A percentile compares a stretch with the other conserved stretches of the same genome.
These are phyloP conservation scores for Amblyjoppa fuscipennis DNA, from an alignment of 2,888 invertebrate species.

Conservation along the genomic window DNA sequence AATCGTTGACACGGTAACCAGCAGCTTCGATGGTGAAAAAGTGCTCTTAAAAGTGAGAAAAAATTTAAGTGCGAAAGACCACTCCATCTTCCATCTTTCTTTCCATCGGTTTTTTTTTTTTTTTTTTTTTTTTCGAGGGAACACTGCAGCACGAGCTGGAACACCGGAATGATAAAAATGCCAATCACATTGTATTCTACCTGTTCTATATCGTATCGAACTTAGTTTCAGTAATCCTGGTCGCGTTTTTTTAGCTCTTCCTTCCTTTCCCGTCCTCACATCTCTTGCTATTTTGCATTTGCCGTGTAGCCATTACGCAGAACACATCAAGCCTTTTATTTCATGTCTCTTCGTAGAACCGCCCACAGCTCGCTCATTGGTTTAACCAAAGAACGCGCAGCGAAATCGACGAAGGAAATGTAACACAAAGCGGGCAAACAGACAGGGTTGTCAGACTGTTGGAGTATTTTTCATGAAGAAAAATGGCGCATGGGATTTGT, in stretches of 20 bases:
- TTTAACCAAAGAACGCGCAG: background rate
- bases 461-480: background rate
- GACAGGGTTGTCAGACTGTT: background rate
- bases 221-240: constrained; percentile 55
- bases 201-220: constrained; percentile 30
- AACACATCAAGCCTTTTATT: background rate
- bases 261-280: background rate
- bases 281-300: background rate
- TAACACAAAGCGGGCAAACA: background rate
- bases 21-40: background rate
- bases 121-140: background rate
- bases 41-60: constrained; percentile 12
- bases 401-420: background rate
- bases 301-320: background rate
- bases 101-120: constrained; percentile 35
- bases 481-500: background rate
- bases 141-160: constrained; percentile 32
- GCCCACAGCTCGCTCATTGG: background rate
- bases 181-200: constrained; percentile 56
- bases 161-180: constrained; percentile 49
- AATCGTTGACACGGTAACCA: background rate
- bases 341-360: background rate
- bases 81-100: too few relatives aligned
- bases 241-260: constrained; percentile 28
- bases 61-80: constrained; percentile 24